Base-by-base conservation (phyloP, 2,113 vertebrate genomes). In the Forbesichthys papilliferus region DNA sequence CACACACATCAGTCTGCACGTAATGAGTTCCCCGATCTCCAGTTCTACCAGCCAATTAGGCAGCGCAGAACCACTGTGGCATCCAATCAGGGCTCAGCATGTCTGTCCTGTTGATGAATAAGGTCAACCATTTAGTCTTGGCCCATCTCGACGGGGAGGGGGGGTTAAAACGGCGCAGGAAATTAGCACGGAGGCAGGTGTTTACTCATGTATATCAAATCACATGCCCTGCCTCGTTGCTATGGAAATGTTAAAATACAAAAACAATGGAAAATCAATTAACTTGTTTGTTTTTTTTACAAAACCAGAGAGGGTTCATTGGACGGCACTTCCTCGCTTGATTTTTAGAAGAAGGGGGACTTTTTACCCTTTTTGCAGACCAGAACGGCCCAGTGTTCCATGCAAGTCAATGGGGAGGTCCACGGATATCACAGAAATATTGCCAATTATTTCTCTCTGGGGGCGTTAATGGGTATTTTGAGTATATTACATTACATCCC, bases 151-250 rank as follows among this genome's bases (percentile, higher is more conserved):
- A 61, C 18, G 20, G 66, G 75, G 34, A 27, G 65, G 78, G 79
- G 62, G 75, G 82, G 53, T 68, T 75, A 64, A 52, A 49, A 27
- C 48, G 0, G 66, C 1, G 71, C 63, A 10, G 65, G 5, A 74
- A 75, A 89, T 87, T 78, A 69, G 77, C 83, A 77, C 75, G 72
- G 62, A 69, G 68, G 68, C 75, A 81, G 83, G 70, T 77, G 83
- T 83, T 86, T 81, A 83, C 81, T 87, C 82, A 79, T 78, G 79
- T 84, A 76, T 82, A 85, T 86, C 81, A 87, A 86, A 60, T 81
- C 74, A 14, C 16, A 27, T 52, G 55, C 57, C 47, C 18, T 4
- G 48, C 65, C 71, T 71, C 69, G 73, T 73, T 78, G 47, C 42
- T 64, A 81, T 62, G 74, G 11, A 47, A 47, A 20, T 46, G 51